phyloP scores from a whole-genome alignment of 2,797 vertebrate species.

The Argya squamiceps region DNA sequence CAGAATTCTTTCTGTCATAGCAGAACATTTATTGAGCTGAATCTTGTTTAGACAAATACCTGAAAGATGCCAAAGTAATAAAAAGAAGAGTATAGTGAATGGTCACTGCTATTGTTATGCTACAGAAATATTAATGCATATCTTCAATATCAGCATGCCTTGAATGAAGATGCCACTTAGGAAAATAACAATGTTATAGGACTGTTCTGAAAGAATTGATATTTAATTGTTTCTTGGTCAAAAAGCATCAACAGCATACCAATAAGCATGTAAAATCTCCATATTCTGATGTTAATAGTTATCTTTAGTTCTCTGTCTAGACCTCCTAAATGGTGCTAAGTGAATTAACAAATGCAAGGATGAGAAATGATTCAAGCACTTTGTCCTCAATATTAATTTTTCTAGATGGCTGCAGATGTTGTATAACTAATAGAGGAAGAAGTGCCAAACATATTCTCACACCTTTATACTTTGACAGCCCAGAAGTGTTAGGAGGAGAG shows the following conservation, averaged over 20 bases:
- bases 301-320: not conserved
- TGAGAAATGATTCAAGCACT: not conserved
- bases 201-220: not conserved
- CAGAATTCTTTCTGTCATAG: not conserved
- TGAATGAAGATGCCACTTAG: not conserved
- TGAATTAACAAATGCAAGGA: not conserved
- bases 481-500: not conserved
- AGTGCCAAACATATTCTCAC: not conserved
- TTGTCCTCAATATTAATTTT: not conserved
- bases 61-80: not conserved
- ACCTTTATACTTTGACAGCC: not conserved
- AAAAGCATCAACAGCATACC: not conserved
- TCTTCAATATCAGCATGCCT: not conserved
- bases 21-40: not conserved
- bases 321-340: conserved; percentile 1
- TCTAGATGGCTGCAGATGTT: not conserved
- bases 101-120: not conserved
- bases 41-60: not conserved
- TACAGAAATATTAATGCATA: not conserved
- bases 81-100: not conserved
- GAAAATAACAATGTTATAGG: not conserved
- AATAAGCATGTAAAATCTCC: not conserved
- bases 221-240: not conserved
- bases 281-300: not conserved
- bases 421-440: not conserved